Conservation (phyloP, 2,888 invertebrate genomes). For the Polietes domitor region DNA sequence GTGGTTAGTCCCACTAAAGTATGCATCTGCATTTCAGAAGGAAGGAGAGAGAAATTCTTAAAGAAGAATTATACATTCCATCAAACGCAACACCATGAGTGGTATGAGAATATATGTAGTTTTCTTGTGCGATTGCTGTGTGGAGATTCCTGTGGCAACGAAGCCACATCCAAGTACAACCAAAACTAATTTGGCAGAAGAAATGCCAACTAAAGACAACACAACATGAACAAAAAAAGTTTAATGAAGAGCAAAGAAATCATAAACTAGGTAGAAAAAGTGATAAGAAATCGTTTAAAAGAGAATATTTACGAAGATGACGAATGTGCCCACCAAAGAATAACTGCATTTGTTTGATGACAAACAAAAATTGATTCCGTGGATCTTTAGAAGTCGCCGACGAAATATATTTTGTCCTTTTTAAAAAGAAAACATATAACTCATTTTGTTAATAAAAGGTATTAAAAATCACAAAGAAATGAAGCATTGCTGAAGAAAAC, state of each 20-base stretch:
- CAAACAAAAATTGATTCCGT: too few relatives aligned
- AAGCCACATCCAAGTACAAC: conserved; percentile 41
- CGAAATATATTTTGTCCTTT: too few relatives aligned
- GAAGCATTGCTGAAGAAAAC: too few relatives aligned
- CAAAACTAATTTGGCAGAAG: conserved; percentile 42
- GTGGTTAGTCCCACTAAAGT: conserved; percentile 10
- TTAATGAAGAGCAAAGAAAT: not conserved
- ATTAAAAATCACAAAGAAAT: too few relatives aligned
- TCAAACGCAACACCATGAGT: not conserved
- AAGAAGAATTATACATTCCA: conserved; percentile 11
- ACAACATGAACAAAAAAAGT: not conserved
- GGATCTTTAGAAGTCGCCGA: too few relatives aligned
- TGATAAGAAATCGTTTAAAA: too few relatives aligned
- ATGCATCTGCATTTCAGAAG: not conserved
- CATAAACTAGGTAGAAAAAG: not conserved
- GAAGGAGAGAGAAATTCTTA: not conserved
- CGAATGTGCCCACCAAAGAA: not conserved
- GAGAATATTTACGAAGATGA: too few relatives aligned
- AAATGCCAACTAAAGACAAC: not conserved
- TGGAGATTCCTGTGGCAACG: not conserved
- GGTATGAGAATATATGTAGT: not conserved
- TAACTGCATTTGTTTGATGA: too few relatives aligned
- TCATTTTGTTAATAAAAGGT: too few relatives aligned
- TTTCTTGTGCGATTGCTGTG: not conserved
- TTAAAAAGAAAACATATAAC: too few relatives aligned